Percentiles rank a stretch among this genome's conserved stretches.
These are phyloP conservation scores for Papilio xuthus DNA, from an alignment of 1,140 invertebrate species.

Conservation along the genomic window DNA sequence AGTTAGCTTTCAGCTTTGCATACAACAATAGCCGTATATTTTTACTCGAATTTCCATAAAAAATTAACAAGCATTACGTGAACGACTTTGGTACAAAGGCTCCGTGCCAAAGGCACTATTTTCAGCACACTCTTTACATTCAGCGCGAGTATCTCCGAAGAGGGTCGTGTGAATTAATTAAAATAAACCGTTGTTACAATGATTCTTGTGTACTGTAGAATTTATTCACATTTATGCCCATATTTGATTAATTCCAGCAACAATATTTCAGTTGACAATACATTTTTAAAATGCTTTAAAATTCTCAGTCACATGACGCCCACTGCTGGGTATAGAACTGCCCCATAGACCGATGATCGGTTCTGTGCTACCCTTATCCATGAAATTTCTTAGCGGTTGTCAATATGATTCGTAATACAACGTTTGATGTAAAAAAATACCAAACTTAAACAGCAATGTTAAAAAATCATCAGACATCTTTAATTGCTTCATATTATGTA, in stretches of 20 bases:
- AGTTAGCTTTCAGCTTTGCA: constrained; percentile 9
- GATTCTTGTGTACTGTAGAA: not conserved
- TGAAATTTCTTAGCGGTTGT: no score
- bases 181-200: constrained; percentile 20
- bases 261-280: no score
- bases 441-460: no score
- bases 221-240: not conserved
- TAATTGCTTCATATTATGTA: no score
- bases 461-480: no score
- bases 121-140: constrained; percentile 31
- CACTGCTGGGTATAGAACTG: no score
- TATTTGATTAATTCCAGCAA: not conserved
- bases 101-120: constrained; percentile 31
- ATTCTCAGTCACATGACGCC: not conserved
- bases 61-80: constrained; percentile 35
- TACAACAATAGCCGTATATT: constrained; percentile 31
- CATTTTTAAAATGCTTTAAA: not conserved
- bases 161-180: constrained; percentile 31
- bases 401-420: not conserved
- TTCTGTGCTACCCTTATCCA: no score
- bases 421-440: no score
- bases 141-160: constrained; percentile 16
- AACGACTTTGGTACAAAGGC: constrained; percentile 26
- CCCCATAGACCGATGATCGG: no score
- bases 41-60: constrained; percentile 33